Percentiles rank a stretch among this genome's conserved stretches.
phyloP scores from a whole-genome alignment of 2,797 vertebrate species.

The Varecia variegata region DNA sequence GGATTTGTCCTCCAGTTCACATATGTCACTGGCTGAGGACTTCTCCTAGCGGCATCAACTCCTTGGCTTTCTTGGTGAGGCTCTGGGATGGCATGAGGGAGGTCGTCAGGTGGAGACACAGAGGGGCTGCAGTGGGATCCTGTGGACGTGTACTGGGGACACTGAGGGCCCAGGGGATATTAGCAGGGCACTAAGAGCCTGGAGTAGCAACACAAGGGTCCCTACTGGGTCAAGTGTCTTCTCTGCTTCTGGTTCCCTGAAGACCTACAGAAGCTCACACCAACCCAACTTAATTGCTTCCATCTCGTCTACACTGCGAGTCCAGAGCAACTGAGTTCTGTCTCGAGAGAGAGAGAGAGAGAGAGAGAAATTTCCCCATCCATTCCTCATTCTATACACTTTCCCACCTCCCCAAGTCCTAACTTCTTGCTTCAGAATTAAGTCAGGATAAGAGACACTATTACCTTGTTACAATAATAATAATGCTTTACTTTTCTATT shows the following conservation, averaged over 20 bases:
- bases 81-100: background rate
- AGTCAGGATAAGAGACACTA: background rate
- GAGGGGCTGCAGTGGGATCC: background rate
- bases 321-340: background rate
- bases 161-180: background rate
- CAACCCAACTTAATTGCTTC: background rate
- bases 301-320: background rate
- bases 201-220: background rate
- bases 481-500: background rate
- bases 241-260: background rate
- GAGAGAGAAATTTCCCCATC: background rate
- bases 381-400: background rate
- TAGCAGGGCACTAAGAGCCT: background rate
- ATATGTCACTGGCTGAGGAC: background rate
- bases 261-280: background rate
- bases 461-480: background rate
- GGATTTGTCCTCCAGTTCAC: background rate
- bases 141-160: rapidly evolving
- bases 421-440: background rate
- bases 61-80: background rate
- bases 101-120: background rate
- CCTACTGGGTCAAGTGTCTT: background rate
- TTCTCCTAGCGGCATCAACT: background rate
- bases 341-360: background rate
- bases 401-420: background rate